A percentile compares a stretch with the other conserved stretches of the same genome.
phyloP scores from a whole-genome alignment of 1,140 invertebrate species.

The Galendromus occidentalis region DNA sequence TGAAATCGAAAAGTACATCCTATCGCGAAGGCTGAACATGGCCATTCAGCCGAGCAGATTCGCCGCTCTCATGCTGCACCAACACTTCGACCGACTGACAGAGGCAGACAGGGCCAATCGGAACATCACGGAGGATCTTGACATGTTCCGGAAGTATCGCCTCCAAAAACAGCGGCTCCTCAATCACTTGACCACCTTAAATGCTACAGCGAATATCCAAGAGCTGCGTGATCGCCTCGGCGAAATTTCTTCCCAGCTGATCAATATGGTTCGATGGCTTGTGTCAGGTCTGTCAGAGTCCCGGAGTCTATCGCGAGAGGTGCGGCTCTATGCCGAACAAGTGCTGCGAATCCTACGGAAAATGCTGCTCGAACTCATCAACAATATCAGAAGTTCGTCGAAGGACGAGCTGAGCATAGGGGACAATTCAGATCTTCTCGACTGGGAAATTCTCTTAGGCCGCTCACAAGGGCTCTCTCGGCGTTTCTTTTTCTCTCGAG shows the following conservation, averaged over 20 bases:
- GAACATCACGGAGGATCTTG: no score
- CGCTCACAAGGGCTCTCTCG: neutral
- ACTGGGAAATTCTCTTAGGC: neutral
- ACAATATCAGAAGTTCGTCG: neutral
- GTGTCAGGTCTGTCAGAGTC: neutral
- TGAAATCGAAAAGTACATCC: neutral
- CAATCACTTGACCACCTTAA: neutral
- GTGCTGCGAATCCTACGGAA: neutral
- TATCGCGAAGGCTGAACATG: neutral
- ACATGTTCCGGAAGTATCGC: neutral
- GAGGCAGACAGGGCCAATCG: no score
- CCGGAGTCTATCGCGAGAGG: neutral
- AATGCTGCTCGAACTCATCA: neutral
- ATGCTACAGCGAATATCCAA: neutral
- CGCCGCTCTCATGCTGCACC: neutral
- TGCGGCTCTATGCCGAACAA: neutral
- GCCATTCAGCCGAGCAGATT: neutral
- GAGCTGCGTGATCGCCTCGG: neutral
- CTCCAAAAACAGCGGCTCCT: neutral
- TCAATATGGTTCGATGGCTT: neutral
- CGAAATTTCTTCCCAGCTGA: neutral
- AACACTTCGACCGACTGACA: neutral
- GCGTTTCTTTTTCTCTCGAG: conserved; percentile 3
- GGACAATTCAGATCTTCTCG: neutral
- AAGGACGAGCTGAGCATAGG: neutral